Evolutionary conservation across 2,797 vertebrate genomes (phyloP).

Genomic region (Alosa sapidissima): DNA sequence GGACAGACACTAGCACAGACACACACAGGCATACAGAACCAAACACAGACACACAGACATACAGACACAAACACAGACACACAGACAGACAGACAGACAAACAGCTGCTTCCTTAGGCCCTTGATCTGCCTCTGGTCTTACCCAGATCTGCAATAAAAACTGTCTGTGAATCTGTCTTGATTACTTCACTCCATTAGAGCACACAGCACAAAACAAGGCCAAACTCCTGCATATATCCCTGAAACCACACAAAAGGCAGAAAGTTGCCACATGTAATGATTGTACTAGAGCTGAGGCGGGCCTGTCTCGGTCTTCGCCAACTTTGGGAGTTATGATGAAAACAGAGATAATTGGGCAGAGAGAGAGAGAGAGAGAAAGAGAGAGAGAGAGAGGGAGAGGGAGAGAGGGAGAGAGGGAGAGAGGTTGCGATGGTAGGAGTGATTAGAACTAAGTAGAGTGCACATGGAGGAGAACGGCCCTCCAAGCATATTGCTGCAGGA

Average conservation of each 20-base stretch:
- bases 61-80: not conserved
- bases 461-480: not conserved
- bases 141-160: not conserved
- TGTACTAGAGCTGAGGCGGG: not conserved
- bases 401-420: not conserved
- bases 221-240: not conserved
- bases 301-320: not conserved
- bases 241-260: not conserved
- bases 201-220: not conserved
- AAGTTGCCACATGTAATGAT: not conserved
- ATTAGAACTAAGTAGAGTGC: constrained; percentile 7
- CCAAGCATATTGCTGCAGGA: constrained; percentile 20
- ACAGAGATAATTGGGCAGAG: not conserved
- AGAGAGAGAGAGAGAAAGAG: not conserved
- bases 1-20: no score
- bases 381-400: not conserved
- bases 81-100: not conserved
- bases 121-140: not conserved
- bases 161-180: not conserved
- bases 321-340: constrained; percentile 3
- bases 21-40: not conserved
- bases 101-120: not conserved
- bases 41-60: not conserved
- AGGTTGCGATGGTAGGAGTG: not conserved
- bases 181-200: not conserved